Evolutionary conservation across 2,888 invertebrate genomes (phyloP).

Genomic region (Pristionchus mayeri): DNA sequence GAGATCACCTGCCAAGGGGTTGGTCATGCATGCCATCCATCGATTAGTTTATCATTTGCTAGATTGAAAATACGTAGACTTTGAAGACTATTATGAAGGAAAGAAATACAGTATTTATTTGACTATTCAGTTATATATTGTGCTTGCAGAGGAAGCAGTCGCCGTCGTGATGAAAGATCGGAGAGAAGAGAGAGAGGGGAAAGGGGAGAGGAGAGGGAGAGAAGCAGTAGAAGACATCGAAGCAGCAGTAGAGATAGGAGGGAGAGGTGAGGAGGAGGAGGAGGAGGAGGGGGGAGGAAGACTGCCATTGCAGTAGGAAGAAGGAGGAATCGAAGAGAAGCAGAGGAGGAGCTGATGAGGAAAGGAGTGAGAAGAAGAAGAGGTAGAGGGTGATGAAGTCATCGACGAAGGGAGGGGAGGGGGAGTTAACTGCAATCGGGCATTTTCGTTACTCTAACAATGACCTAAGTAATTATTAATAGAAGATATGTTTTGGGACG

Average conservation of each 20-base stretch:
- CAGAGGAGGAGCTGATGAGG: slow-evolving; percentile 40
- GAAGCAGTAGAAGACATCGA: slow-evolving; percentile 39
- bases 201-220: slow-evolving; percentile 37
- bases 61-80: no score
- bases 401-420: not conserved
- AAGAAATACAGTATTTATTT: no score
- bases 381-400: not conserved
- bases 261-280: slow-evolving; percentile 35
- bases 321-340: slow-evolving; percentile 26
- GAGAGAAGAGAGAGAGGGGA: slow-evolving; percentile 24
- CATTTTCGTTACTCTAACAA: no score
- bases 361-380: slow-evolving; percentile 39
- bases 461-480: no score
- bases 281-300: not conserved
- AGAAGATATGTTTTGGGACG: no score
- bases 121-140: no score
- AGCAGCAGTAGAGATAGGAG: slow-evolving; percentile 28
- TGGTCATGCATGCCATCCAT: no score
- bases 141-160: not conserved
- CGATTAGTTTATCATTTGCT: no score
- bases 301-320: not conserved
- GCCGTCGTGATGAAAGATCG: slow-evolving; percentile 32
- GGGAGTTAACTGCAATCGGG: not conserved
- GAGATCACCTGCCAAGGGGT: slow-evolving; percentile 39
- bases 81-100: no score